Conservation (phyloP, 2,888 invertebrate species). For the Sialis lutaria region DNA sequence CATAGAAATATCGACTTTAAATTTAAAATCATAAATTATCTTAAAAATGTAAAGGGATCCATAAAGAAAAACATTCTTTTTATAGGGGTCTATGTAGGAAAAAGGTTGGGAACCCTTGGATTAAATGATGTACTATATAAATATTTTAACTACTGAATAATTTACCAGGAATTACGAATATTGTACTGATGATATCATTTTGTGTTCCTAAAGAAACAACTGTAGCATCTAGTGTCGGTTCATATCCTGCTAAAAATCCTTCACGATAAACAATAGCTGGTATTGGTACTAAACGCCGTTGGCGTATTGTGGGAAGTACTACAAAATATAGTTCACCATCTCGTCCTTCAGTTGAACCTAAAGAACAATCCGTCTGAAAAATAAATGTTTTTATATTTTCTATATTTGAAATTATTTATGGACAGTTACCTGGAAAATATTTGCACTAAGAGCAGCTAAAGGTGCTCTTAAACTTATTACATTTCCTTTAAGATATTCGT, state of each 20-base stretch:
- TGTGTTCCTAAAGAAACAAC: slow-evolving; percentile 58
- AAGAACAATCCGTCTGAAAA: slow-evolving; percentile 61
- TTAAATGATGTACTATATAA: too few species aligned
- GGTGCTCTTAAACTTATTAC: slow-evolving; percentile 57
- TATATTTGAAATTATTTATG: slow-evolving; percentile 3
- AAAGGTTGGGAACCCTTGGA: too few species aligned
- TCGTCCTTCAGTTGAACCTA: slow-evolving; percentile 54
- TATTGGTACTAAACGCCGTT: slow-evolving; percentile 63
- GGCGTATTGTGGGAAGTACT: slow-evolving; percentile 60
- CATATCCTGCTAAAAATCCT: slow-evolving; percentile 70
- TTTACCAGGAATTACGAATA: slow-evolving; percentile 53
- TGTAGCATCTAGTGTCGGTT: slow-evolving; percentile 68
- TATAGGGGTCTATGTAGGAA: too few species aligned
- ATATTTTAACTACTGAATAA: too few species aligned
- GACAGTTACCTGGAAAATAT: slow-evolving; percentile 50
- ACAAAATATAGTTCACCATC: slow-evolving; percentile 80
- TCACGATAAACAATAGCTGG: slow-evolving; percentile 64
- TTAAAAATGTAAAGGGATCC: too few species aligned
- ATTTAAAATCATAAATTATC: too few species aligned
- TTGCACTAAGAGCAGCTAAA: slow-evolving; percentile 63
- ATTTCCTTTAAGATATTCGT: slow-evolving; percentile 58
- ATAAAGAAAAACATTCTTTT: too few species aligned
- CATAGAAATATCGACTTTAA: too few species aligned
- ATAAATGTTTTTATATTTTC: slow-evolving; percentile 4
- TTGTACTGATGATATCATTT: slow-evolving; percentile 54